Evolutionary conservation across 2,113 vertebrate genomes (phyloP).

Genomic region (Morone chrysops): DNA sequence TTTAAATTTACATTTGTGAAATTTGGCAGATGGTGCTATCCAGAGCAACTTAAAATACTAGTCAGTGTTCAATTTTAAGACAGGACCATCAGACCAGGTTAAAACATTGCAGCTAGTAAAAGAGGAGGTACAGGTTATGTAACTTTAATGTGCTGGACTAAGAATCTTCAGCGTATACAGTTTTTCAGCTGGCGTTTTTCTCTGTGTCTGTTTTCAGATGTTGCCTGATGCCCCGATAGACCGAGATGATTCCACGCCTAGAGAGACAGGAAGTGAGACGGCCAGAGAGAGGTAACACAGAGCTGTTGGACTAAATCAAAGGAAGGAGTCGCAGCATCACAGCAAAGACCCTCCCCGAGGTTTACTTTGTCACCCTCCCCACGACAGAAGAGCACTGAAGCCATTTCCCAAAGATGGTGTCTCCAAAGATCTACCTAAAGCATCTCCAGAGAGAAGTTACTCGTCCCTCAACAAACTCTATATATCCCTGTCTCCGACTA

Average conservation of each 20-base stretch:
- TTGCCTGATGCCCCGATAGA: constrained; percentile 85
- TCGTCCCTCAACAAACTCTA: constrained; percentile 12
- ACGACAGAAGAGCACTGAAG: constrained; percentile 28
- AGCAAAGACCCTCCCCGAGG: constrained; percentile 30
- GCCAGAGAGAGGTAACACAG: constrained; percentile 32
- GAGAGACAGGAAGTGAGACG: constrained; percentile 29
- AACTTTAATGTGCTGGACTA: too few relatives aligned
- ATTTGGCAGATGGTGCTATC: neutral
- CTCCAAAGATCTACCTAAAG: constrained; percentile 61
- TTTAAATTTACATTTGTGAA: neutral
- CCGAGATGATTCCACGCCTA: constrained; percentile 70
- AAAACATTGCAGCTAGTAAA: neutral
- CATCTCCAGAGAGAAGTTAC: constrained; percentile 37
- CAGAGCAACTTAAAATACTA: neutral
- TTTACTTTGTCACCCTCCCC: constrained; percentile 23
- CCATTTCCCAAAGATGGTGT: constrained; percentile 55
- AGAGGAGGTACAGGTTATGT: too few relatives aligned
- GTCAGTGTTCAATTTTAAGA: neutral
- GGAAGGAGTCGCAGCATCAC: constrained; percentile 44
- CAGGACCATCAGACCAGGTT: neutral
- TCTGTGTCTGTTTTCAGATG: constrained; percentile 81
- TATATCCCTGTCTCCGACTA: constrained; percentile 79
- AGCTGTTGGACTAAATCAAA: constrained; percentile 41
- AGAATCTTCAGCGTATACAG: too few relatives aligned
- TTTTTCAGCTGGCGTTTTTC: neutral